Evolutionary conservation across 2,888 invertebrate genomes (phyloP), one percentile per base, ranked within the genome.

Genomic region (Dicyrtoma fusca): DNA sequence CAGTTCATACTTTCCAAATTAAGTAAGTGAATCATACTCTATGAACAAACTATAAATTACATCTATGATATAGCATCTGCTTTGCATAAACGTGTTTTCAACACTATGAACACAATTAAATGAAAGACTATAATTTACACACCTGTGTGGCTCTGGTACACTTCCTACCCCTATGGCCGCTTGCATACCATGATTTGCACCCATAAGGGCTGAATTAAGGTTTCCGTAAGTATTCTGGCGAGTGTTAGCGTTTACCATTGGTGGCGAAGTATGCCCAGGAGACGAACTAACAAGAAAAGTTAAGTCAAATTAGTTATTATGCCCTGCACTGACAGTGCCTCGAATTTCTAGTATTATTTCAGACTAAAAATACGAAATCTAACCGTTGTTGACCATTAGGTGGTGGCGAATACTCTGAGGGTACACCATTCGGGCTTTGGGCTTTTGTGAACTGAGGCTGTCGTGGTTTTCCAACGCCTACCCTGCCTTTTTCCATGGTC

Each of bases 301-400:
- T 5, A 34, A 3, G 34, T 34, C 34, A 34, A 34, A 34, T 34
- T 5, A 34, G 4, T 34, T n/a, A n/a, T n/a, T n/a, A 51, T 11
- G 17, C 10, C 17, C 6, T 51, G 17, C 51, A 51, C 51, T n/a
- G 6, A 11, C 10, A 51, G 17, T 51, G 6, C 17, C 10, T n/a
- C 17, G 10, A n/a, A 51, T 11, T 8, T 6, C 11, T 8, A 51
- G 10, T 8, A 51, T 11, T n/a, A 19, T 55, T n/a, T n/a, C n/a
- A n/a, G n/a, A n/a, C n/a, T n/a, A n/a, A n/a, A n/a, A n/a, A n/a
- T n/a, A n/a, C n/a, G n/a, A n/a, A n/a, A n/a, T n/a, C n/a, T n/a
- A n/a, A 71, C 71, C 65, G 44, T 25, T 49, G 49, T 44, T 71
- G 71, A 3, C 71, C 71, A 65, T 71, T 71, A 8, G 23, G 25